Evolutionary conservation across 2,797 vertebrate species (phyloP), one percentile per base, ranked within the genome.

Genomic region (Semotilus atromaculatus): DNA sequence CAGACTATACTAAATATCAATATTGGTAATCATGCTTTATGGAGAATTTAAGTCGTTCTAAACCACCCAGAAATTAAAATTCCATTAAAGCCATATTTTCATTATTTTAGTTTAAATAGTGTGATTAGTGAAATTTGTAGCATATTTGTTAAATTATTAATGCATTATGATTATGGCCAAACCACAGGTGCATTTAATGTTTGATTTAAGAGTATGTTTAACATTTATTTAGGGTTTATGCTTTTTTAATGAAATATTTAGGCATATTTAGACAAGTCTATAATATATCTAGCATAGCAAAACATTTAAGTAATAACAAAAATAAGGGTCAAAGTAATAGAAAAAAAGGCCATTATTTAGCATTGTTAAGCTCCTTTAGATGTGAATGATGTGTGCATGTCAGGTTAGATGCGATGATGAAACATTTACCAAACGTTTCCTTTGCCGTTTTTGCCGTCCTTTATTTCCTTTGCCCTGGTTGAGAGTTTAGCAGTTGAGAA

Each of bases 381-480:
- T 55, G 19, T 71, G 29, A 58, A 70, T 55, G 26, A 72, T 62
- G 48, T 74, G 70, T 51, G 53, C 67, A 74, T 55, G 55, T 89
- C 71, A 89, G 77, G 62, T 83, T 70, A 73, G 18, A 31, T 72
- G 36, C 38, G 29, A 81, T 71, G 83, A 89, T 71, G 81, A 89
- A 90, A 91, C 89, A 93, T 94, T 96, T 96, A 96, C 96, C 95
- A 93, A 93, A 89, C 89, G 92, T 29, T 94, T 93, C 92, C 93
- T 95, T 90, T 96, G 94, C 87, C 94, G 95, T 92, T 95, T 95
- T 91, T 94, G 94, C 70, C 95, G 93, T 95, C 95, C 93, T 94
- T 95, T 94, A 92, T 94, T 95, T 93, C 94, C 94, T 94, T 95
- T 96, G 90, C 93, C 95, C 96, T 96, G 93, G 93, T 95, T 93